Evolutionary conservation across 2,797 vertebrate genomes (phyloP), one percentile per base, ranked within the genome.

Genomic region (Pseudotriccus pelzelni): DNA sequence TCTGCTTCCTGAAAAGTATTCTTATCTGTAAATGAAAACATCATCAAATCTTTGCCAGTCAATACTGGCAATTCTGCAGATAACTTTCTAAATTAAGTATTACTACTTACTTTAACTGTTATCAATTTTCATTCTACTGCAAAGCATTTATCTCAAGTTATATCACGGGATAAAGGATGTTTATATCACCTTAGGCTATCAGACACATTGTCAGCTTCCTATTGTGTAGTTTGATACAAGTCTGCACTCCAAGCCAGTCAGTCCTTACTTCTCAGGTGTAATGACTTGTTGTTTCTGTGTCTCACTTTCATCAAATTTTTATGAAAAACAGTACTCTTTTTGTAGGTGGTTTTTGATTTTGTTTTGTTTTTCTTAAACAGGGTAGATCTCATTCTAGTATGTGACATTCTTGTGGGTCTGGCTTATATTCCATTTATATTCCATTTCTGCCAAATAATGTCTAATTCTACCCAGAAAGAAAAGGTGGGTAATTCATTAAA

Each of bases 21-120:
- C 97, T 99, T 99, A 59, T 90, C 99, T 99, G 83, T 37, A 93
- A 89, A 59, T 68, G 58, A 86, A 70, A 69, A 76, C 28, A 85
- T 11, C 64, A 73, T 72, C 59, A 96, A 68, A 41, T 68, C 14
- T 70, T 83, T 94, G 46, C 28, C 78, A 94, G 32, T 49, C 44
- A 88, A 24, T 49, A 58, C 15, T 49, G 23, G 19, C 15, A 89
- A 91, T 37, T 50, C 21, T 46, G 68, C 41, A 25, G 18, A 47
- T 28, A 59, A 47, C 41, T 58, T 69, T 77, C 58, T 56, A 78
- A 28, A 52, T 36, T 1, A 81, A 43, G 21, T 56, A 43, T 58
- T 49, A 78, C 56, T 66, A 55, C 36, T 39, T 12, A 39, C 15
- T 82, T 82, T 17, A 22, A 67, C 10, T 56, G 18, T 49, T 88